phyloP scores from a whole-genome alignment of 1,140 invertebrate genomes.

The Ceratina japonica region DNA sequence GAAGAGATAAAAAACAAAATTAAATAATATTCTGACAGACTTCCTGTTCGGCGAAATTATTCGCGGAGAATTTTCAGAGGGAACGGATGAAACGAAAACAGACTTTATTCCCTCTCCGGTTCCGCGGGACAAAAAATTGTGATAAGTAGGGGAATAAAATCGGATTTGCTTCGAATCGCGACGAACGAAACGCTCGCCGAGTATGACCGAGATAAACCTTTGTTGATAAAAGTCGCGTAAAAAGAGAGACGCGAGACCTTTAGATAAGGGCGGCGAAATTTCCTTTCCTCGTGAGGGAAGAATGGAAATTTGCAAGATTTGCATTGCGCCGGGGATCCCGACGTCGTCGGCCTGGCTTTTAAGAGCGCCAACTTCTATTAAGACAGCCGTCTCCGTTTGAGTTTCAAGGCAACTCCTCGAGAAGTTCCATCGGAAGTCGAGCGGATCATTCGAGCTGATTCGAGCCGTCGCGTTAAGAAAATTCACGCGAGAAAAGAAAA shows the following conservation, averaged over 20 bases:
- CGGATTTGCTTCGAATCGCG: not conserved
- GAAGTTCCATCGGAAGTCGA: not conserved
- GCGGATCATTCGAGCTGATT: not conserved
- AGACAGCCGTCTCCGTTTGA: not conserved
- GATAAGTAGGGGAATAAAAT: not conserved
- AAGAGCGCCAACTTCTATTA: not conserved
- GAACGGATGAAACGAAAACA: no score
- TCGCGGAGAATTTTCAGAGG: not conserved
- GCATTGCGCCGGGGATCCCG: not conserved
- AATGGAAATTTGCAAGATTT: slow-evolving; percentile 13
- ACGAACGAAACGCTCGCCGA: not conserved
- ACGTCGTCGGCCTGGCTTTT: not conserved
- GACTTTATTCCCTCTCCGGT: not conserved
- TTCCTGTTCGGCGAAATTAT: no score
- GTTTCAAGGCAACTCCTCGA: slow-evolving; percentile 8
- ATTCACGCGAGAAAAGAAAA: not conserved
- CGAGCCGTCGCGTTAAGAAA: not conserved
- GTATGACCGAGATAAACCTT: no score
- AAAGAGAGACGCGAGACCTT: not conserved
- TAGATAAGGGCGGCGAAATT: not conserved
- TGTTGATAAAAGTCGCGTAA: not conserved
- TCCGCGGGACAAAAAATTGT: not conserved
- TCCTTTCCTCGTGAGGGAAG: not conserved
- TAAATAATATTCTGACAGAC: no score
- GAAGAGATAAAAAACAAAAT: no score